A percentile compares a stretch with the other conserved stretches of the same genome.
Evolutionary conservation across 2,888 invertebrate genomes (phyloP).

Genomic region (Cylloceria caligata): DNA sequence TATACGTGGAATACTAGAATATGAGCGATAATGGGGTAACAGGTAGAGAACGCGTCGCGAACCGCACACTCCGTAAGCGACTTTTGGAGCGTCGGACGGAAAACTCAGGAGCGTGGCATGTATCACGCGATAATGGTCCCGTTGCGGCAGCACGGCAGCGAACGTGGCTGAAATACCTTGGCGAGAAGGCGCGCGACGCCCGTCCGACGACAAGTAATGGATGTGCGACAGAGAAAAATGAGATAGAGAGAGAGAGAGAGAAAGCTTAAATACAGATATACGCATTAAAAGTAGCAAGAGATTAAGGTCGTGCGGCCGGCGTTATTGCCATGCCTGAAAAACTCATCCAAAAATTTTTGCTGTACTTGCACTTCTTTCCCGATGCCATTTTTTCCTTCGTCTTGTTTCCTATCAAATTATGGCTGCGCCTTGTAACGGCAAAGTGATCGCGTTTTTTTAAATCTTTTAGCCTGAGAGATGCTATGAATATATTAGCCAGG

Average conservation of each 20-base stretch:
- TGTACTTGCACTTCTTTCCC: conserved; percentile 42
- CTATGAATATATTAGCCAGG: conserved; percentile 62
- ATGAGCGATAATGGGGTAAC: conserved; percentile 76
- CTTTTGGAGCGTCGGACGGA: conserved; percentile 23
- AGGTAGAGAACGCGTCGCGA: conserved; percentile 68
- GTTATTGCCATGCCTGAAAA: conserved; percentile 62
- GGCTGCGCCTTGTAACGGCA: conserved; percentile 49
- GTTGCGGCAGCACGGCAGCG: conserved; percentile 76
- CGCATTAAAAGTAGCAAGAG: conserved; percentile 63
- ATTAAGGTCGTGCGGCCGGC: conserved; percentile 72
- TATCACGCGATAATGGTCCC: conserved; percentile 81
- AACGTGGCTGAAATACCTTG: conserved; percentile 74
- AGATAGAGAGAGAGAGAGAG: conserved; percentile 13
- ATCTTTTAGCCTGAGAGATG: conserved; percentile 45
- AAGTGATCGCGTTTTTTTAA: conserved; percentile 54
- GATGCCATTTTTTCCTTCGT: conserved; percentile 8
- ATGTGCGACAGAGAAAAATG: conserved; percentile 40
- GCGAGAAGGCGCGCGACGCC: conserved; percentile 60
- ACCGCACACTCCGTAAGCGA: conserved; percentile 11
- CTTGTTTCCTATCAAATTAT: conserved; percentile 44
- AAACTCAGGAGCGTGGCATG: conserved; percentile 76
- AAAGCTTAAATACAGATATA: conserved; percentile 14
- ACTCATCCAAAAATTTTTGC: conserved; percentile 48
- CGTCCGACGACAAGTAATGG: conserved; percentile 60
- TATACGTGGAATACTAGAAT: conserved; percentile 50